Evolutionary conservation across 2,888 invertebrate genomes (phyloP).

Genomic region (Trypoxylon attenuatum): DNA sequence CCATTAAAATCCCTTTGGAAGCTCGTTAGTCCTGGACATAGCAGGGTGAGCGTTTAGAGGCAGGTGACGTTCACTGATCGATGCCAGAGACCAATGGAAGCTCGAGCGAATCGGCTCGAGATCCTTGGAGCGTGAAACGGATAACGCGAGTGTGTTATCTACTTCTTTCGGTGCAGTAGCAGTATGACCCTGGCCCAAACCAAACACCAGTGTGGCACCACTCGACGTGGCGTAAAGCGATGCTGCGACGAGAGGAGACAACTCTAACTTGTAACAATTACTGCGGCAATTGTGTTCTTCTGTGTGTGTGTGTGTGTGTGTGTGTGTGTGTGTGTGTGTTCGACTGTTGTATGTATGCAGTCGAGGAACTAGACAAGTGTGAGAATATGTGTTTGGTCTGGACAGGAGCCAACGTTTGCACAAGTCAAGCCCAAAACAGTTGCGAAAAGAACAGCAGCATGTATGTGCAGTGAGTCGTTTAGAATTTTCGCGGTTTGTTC

Average conservation of each 20-base stretch:
- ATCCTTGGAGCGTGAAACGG: neutral
- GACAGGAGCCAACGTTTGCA: constrained; percentile 33
- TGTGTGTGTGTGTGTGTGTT: too few species aligned
- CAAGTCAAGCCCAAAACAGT: too few species aligned
- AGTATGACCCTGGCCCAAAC: neutral
- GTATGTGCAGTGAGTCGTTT: too few species aligned
- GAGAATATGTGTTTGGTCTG: too few species aligned
- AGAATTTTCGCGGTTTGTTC: too few species aligned
- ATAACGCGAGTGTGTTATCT: neutral
- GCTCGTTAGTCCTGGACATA: neutral
- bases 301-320: neutral
- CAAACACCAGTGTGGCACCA: neutral
- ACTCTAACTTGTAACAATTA: constrained; percentile 52
- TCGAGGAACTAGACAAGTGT: too few species aligned
- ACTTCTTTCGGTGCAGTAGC: neutral
- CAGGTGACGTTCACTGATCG: too few species aligned
- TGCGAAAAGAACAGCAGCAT: too few species aligned
- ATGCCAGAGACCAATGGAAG: too few species aligned
- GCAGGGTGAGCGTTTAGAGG: too few species aligned
- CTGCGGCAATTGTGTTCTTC: constrained; percentile 35
- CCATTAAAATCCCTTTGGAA: neutral
- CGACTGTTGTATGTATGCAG: too few species aligned
- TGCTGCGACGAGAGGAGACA: neutral
- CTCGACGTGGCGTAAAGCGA: neutral
- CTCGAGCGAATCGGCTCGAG: too few species aligned